Percentiles rank a stretch among this genome's conserved stretches.
phyloP scores from a whole-genome alignment of 1,140 invertebrate genomes.

The Drosophila setifemur region DNA sequence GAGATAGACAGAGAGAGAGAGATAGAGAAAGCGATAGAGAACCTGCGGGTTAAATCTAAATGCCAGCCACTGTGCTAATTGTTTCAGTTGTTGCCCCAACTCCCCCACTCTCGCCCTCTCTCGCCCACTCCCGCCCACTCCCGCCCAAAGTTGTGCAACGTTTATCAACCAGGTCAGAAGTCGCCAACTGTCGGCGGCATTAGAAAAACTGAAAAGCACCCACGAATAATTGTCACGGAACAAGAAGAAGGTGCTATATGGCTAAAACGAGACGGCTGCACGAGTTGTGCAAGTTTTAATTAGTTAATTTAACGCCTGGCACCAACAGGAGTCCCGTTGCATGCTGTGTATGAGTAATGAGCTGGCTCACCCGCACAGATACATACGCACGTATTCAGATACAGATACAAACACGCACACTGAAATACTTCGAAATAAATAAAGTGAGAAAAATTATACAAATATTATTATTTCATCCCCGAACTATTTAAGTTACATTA shows the following conservation, averaged over 20 bases:
- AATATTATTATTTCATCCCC: no score
- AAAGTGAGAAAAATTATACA: not conserved
- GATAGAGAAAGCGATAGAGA: not conserved
- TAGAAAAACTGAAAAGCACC: slow-evolving; percentile 35
- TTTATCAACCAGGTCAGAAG: slow-evolving; percentile 56
- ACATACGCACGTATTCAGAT: slow-evolving; percentile 4
- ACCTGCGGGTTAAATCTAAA: slow-evolving; percentile 31
- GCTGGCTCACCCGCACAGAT: slow-evolving; percentile 24
- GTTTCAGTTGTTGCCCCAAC: slow-evolving; percentile 54
- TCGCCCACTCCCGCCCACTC: slow-evolving; percentile 13
- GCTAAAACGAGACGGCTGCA: slow-evolving; percentile 14
- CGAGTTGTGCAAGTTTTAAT: slow-evolving; percentile 74
- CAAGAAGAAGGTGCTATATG: slow-evolving; percentile 1
- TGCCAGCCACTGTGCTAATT: slow-evolving; percentile 63
- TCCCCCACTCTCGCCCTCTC: slow-evolving; percentile 15
- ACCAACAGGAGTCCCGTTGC: slow-evolving; percentile 52
- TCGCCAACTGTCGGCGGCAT: slow-evolving; percentile 24
- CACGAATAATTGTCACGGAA: slow-evolving; percentile 49
- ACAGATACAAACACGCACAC: slow-evolving; percentile 9
- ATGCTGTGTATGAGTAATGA: slow-evolving; percentile 72
- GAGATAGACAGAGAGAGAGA: not conserved
- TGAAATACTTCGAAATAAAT: slow-evolving; percentile 18
- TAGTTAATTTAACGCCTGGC: slow-evolving; percentile 78
- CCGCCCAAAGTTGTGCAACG: slow-evolving; percentile 32
- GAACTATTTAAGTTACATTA: no score